Conservation (phyloP, 1,140 invertebrate genomes). For the Dryas iulia region DNA sequence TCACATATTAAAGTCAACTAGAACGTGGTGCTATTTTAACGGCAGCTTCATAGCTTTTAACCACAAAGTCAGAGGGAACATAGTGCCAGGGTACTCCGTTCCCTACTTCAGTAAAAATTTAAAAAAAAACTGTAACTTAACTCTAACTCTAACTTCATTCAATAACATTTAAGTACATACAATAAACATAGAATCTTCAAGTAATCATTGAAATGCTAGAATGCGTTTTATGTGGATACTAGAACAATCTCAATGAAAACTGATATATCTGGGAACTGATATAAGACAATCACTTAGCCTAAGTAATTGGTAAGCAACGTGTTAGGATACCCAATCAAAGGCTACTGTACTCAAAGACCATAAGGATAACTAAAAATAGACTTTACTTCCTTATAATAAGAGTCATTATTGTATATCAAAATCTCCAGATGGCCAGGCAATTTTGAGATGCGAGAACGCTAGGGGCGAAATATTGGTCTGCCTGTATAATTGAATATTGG, state of each 20-base stretch:
- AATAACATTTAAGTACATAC: no score
- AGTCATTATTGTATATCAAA: not conserved
- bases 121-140: no score
- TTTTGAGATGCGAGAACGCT: slow-evolving; percentile 56
- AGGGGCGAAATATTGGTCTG: slow-evolving; percentile 59
- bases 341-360: slow-evolving; percentile 39
- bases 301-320: slow-evolving; percentile 66
- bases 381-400: not conserved
- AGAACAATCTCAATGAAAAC: not conserved
- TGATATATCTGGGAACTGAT: slow-evolving; percentile 13
- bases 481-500: slow-evolving; percentile 67
- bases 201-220: not conserved
- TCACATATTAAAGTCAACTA: no score
- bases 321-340: slow-evolving; percentile 61
- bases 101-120: no score
- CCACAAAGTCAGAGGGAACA: no score
- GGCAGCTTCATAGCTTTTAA: no score
- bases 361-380: not conserved
- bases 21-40: no score
- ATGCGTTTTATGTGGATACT: not conserved
- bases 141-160: no score
- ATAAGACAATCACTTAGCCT: slow-evolving; percentile 65
- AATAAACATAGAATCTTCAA: no score
- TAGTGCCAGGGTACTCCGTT: no score
- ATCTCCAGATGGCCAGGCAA: slow-evolving; percentile 40